phyloP scores from a whole-genome alignment of 2,888 invertebrate genomes.

The Tenthredo scrophulariae region DNA sequence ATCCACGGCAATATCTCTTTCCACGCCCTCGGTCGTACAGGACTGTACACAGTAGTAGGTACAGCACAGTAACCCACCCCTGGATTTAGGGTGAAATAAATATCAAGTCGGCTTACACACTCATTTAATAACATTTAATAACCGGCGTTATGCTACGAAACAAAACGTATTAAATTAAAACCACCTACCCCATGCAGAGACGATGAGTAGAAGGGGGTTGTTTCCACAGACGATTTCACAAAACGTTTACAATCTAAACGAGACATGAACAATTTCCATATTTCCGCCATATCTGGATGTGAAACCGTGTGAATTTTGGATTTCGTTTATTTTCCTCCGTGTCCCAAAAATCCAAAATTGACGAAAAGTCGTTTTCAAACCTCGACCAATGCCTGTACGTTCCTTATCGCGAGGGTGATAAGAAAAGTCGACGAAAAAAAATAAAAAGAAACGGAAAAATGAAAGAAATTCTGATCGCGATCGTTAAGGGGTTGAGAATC shows the following conservation, averaged over 20 bases:
- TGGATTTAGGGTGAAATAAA: slow-evolving; percentile 21
- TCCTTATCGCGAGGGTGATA: too few species aligned
- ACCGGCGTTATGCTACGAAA: background rate
- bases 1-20: slow-evolving; percentile 68
- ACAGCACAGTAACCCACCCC: background rate
- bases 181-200: background rate
- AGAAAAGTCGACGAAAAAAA: background rate
- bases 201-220: background rate
- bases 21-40: slow-evolving; percentile 57
- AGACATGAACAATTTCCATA: too few species aligned
- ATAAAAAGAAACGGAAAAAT: slow-evolving; percentile 49
- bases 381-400: too few species aligned
- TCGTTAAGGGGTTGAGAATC: background rate
- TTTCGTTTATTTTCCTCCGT: too few species aligned
- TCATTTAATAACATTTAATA: slow-evolving; percentile 45
- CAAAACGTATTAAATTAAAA: slow-evolving; percentile 51
- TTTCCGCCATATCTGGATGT: too few species aligned
- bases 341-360: too few species aligned
- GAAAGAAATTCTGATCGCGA: background rate
- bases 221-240: background rate
- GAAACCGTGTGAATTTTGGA: too few species aligned
- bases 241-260: too few species aligned
- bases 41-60: background rate
- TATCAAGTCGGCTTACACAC: slow-evolving; percentile 39
- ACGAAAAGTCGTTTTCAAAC: too few species aligned